Base-by-base conservation (phyloP, 1,140 invertebrate species). In the Drepana arcuata region DNA sequence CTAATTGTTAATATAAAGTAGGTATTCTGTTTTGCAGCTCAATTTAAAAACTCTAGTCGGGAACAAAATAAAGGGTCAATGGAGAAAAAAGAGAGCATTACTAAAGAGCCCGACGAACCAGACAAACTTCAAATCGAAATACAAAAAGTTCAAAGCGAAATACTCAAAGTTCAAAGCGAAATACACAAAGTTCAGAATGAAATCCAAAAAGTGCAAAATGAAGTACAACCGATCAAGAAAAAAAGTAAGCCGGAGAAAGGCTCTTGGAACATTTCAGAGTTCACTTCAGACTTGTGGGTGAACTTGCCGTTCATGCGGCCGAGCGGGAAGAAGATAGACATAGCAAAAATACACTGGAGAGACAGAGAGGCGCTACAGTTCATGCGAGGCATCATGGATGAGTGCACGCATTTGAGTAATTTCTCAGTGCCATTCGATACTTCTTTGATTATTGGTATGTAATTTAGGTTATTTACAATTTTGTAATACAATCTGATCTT, bases 351-450 rank as follows among this genome's bases (percentile, higher is more conserved):
- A 5, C 86, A 87, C 48, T 87, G 85, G 86, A 82, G 88, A 27
- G 88, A 91, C 50, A 86, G 87, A 46, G 92, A 95, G 67, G 93
- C 94, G 1, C 50, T 96, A 6, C 91, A 95, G 75, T 99, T 99
- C 68, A 99, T 99, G 97, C 86, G 93, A 14, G 96, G 96, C 0
- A 91, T 99, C 43, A 99, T 99, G 97, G 97, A 99, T 66, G 95
- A 99, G 80, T 99, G 95, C 71, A 99, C 98, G 1, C 96, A 98
- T 83, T 83, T 99, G 1, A 93, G 89, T 39, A 97, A 99, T 77
- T 99, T 97, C 65, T 91, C 93, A 7, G 79, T 90, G 2, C 92
- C 92, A 0, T 89, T 91, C 13, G 96, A 98, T 68, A 93, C 94
- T 1, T 90, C 91, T 7, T 78, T 97, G 10, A 92, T 95, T 44